Conservation (phyloP, 2,888 invertebrate genomes). For the Nomada ferruginata region DNA sequence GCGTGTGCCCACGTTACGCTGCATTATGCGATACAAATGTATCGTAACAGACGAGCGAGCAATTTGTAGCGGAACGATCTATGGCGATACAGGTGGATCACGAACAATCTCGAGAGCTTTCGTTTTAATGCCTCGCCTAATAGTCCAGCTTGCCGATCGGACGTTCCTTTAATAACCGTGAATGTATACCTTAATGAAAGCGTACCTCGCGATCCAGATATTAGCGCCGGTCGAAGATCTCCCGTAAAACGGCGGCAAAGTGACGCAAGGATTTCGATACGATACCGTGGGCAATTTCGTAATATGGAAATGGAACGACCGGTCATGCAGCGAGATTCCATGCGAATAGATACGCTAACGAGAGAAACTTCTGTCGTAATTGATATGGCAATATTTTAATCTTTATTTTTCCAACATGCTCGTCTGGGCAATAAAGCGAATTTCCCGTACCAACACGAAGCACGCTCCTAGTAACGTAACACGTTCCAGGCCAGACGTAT, state of each 20-base stretch:
- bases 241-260: slow-evolving; percentile 17
- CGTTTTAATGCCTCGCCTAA: background rate
- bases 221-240: slow-evolving; percentile 12
- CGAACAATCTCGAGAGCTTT: background rate
- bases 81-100: slow-evolving; percentile 33
- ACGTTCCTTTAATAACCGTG: background rate
- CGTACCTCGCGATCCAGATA: background rate
- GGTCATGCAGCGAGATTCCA: slow-evolving; percentile 29
- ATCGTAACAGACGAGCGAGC: slow-evolving; percentile 42
- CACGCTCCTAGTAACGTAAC: too few relatives aligned
- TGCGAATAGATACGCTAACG: slow-evolving; percentile 24
- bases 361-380: slow-evolving; percentile 41
- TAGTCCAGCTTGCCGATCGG: background rate
- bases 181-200: background rate
- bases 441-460: background rate
- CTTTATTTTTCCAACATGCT: slow-evolving; percentile 11
- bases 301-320: slow-evolving; percentile 45
- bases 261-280: slow-evolving; percentile 47
- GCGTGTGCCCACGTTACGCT: slow-evolving; percentile 46
- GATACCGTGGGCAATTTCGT: slow-evolving; percentile 37
- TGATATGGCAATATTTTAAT: slow-evolving; percentile 30
- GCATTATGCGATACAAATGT: slow-evolving; percentile 44
- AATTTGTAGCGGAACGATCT: slow-evolving; percentile 27
- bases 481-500: too few relatives aligned
- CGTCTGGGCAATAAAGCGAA: background rate